Percentiles rank a stretch among this genome's conserved stretches.
Evolutionary conservation across 2,888 invertebrate species (phyloP).

Genomic region (Agrochola circellaris): DNA sequence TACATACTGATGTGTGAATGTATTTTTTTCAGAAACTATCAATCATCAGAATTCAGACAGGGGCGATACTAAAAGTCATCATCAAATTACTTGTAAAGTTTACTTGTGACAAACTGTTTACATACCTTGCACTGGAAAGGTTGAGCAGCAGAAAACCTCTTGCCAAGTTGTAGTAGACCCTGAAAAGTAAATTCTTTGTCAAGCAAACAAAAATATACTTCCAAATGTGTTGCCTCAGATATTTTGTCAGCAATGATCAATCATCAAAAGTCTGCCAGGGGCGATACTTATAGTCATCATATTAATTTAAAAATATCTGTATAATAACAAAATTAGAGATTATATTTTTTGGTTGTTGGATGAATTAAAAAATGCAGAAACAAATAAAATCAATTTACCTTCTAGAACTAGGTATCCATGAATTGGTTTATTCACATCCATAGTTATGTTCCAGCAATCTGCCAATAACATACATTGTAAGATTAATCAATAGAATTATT

Average conservation of each 20-base stretch:
- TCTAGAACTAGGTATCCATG: background rate
- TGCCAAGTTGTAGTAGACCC: background rate
- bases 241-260: conserved; percentile 2
- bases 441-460: conserved; percentile 21
- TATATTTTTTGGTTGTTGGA: background rate
- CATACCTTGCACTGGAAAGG: background rate
- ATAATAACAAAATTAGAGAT: background rate
- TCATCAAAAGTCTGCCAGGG: conserved; percentile 18
- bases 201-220: background rate
- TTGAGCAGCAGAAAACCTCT: background rate
- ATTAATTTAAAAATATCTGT: background rate
- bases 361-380: background rate
- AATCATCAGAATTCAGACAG: conserved; percentile 77
- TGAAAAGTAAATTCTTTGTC: background rate
- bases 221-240: background rate
- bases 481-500: conserved; percentile 11
- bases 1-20: background rate
- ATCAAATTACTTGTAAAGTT: background rate
- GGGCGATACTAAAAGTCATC: conserved; percentile 76
- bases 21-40: conserved; percentile 71
- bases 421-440: background rate
- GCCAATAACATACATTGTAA: conserved; percentile 19
- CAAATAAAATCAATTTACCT: conserved; percentile 7
- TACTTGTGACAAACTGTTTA: background rate
- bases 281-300: conserved; percentile 10